Conservation (phyloP, 2,888 invertebrate species). For the Nymphalis polychloros region DNA sequence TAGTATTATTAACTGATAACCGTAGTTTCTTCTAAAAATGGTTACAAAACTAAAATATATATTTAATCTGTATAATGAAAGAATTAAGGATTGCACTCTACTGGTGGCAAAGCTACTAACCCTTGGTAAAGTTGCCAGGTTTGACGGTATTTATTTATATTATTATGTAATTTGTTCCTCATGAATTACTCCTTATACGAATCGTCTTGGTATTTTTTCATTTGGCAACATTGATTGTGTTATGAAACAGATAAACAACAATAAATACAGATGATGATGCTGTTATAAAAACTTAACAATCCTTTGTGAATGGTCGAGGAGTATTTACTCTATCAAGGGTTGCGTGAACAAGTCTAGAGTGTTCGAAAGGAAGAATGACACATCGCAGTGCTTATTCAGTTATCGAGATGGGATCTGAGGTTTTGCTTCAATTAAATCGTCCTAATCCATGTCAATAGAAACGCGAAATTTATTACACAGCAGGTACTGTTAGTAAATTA, state of each 20-base stretch:
- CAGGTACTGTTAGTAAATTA: too few relatives aligned
- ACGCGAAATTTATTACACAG: neutral
- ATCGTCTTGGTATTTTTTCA: neutral
- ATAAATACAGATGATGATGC: neutral
- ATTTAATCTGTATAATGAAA: too few relatives aligned
- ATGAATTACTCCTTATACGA: too few relatives aligned
- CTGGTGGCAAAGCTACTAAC: too few relatives aligned
- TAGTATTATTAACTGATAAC: too few relatives aligned
- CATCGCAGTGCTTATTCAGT: conserved; percentile 15
- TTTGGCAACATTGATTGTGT: neutral
- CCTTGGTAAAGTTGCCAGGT: too few relatives aligned
- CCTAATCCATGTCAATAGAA: neutral
- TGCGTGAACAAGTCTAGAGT: neutral
- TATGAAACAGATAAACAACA: conserved; percentile 4
- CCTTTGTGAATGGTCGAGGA: conserved; percentile 3
- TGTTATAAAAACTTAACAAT: conserved; percentile 6
- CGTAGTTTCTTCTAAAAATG: too few relatives aligned
- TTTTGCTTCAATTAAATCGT: conserved; percentile 11
- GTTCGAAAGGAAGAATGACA: conserved; percentile 11
- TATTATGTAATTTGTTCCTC: neutral
- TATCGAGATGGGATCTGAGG: conserved; percentile 3
- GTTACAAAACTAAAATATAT: too few relatives aligned
- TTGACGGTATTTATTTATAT: neutral
- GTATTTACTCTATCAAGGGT: neutral
- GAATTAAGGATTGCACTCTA: too few relatives aligned